Evolutionary conservation across 1,140 invertebrate species (phyloP).

Genomic region (Melanaphis sacchari): DNA sequence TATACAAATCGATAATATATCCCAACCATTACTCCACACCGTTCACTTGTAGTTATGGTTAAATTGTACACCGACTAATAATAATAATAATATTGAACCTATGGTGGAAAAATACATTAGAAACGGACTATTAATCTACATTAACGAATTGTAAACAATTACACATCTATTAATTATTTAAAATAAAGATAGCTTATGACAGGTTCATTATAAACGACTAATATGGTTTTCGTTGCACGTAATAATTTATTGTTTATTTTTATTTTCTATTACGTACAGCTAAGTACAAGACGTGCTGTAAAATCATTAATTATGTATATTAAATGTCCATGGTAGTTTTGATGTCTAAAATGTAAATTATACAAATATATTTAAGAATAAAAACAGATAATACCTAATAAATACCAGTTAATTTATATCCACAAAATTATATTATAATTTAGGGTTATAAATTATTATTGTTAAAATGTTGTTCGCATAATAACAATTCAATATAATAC

Average conservation of each 20-base stretch:
- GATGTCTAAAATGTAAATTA: neutral
- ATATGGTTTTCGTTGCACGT: neutral
- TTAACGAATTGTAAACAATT: neutral
- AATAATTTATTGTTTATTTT: neutral
- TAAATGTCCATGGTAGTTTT: neutral
- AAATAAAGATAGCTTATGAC: neutral
- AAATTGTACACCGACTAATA: neutral
- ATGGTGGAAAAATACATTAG: neutral
- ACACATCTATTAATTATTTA: neutral
- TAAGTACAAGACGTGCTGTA: no score
- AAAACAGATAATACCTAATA: neutral
- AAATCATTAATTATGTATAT: neutral
- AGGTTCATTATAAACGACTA: neutral
- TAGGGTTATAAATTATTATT: no score
- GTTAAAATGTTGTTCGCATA: no score
- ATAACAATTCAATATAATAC: no score
- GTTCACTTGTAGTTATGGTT: neutral
- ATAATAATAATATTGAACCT: neutral
- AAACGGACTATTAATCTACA: neutral
- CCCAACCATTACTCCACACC: rapidly evolving
- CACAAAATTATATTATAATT: no score
- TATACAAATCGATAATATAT: neutral
- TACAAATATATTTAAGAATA: neutral
- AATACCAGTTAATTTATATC: no score
- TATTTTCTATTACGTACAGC: neutral